These are phyloP conservation scores for Agonopterix arenella DNA, from an alignment of 2,888 invertebrate species.

Conservation along the genomic window DNA sequence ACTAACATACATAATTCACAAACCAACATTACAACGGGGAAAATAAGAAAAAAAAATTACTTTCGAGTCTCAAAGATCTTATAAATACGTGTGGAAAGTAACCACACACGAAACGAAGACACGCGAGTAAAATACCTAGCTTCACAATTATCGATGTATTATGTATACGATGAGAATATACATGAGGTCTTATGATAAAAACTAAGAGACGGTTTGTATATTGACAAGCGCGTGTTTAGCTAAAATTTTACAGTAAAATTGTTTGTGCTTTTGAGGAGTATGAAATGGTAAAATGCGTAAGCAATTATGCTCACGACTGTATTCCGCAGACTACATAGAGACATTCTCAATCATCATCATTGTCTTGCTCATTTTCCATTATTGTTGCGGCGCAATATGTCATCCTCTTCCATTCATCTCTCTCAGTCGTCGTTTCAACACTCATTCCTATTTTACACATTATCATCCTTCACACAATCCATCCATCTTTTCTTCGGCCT, in stretches of 20 bases:
- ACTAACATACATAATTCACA: conserved; percentile 7
- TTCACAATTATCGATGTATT: conserved; percentile 10
- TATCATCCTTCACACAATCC: too few relatives aligned
- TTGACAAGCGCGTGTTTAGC: conserved; percentile 6
- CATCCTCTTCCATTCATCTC: too few relatives aligned
- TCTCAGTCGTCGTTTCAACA: too few relatives aligned
- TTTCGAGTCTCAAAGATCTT: conserved; percentile 12
- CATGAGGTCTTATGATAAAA: conserved; percentile 5
- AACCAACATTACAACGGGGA: conserved; percentile 10
- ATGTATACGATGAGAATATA: conserved; percentile 8
- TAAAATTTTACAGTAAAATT: not conserved
- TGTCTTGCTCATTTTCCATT: too few relatives aligned
- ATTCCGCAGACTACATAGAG: too few relatives aligned
- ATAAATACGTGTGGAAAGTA: conserved; percentile 11
- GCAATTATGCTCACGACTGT: too few relatives aligned
- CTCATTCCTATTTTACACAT: too few relatives aligned
- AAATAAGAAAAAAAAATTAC: conserved; percentile 11
- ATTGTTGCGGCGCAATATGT: too few relatives aligned
- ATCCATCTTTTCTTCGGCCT: too few relatives aligned
- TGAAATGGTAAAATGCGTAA: too few relatives aligned
- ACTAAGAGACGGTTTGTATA: not conserved
- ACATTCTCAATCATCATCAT: too few relatives aligned
- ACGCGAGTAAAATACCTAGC: conserved; percentile 9
- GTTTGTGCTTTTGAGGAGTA: too few relatives aligned
- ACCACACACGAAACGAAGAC: not conserved